Base-by-base conservation (phyloP, 2,797 vertebrate genomes). In the Typhlichthys subterraneus region DNA sequence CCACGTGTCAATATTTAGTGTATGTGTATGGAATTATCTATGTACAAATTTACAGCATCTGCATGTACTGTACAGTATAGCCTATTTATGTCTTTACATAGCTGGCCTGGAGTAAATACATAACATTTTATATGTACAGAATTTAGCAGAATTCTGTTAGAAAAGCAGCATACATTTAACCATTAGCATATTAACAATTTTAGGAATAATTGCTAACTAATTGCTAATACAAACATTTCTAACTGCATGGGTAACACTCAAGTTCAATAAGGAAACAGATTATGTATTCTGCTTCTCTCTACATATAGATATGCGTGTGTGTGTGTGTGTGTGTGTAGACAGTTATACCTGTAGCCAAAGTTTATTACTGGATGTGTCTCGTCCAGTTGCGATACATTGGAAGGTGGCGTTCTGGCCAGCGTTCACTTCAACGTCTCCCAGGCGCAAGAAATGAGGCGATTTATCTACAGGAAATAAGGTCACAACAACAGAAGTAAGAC, bases 331-430 rank as follows among this genome's bases (percentile, higher is more conserved):
- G 14, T 63, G 42, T 52, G 2, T 14, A 29, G 56, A 45, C n/a
- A 5, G 1, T 2, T 7, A 0, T 93, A 99, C 97, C 97, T 99
- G 97, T 12, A 99, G 93, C 97, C 97, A 98, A 56, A 99, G 89
- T 73, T 99, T 99, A 85, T 97, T 98, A 86, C 92, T 97, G 5
- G 95, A 92, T 1, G 95, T 95, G 11, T 98, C 97, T 70, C 96
- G 91, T 73, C 96, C 95, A 0, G 97, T 99, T 55, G 97, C 96
- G 54, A 99, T 98, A 64, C 97, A 99, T 80, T 99, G 97, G 87
- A 99, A 99, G 0, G 97, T 98, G 70, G 97, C 97, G 46, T 99
- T 99, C 85, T 98, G 97, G 53, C 97, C 97, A 2, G 97, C 96
- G 11, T 99, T 99, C 77, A 99, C 97, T 92, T 99, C 97, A 61